A percentile compares a stretch with the other conserved stretches of the same genome.
Evolutionary conservation across 2,113 vertebrate species (phyloP).

Genomic region (Ia io): DNA sequence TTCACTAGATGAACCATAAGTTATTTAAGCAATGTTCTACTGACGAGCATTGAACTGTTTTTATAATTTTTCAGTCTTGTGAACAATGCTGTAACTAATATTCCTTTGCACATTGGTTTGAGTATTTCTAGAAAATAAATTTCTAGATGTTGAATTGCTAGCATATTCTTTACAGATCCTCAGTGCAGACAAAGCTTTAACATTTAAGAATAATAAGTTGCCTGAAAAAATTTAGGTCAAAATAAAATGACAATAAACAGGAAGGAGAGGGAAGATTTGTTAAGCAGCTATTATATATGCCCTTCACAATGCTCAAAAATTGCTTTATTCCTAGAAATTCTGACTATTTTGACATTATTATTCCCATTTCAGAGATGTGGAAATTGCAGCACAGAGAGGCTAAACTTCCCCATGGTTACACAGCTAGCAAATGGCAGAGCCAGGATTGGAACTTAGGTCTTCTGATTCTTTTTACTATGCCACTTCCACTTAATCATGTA

Average conservation of each 20-base stretch:
- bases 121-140: slow-evolving; percentile 25
- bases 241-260: not conserved
- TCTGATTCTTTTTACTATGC: not conserved
- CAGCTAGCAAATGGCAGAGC: not conserved
- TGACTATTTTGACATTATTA: not conserved
- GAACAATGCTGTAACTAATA: not conserved
- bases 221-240: not conserved
- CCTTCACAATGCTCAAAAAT: not conserved
- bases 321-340: not conserved
- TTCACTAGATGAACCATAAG: not conserved
- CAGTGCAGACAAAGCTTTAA: not conserved
- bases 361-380: not conserved
- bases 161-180: not conserved
- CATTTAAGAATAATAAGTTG: not conserved
- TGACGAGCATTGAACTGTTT: not conserved
- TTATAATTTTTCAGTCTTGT: not conserved
- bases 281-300: not conserved
- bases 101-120: not conserved
- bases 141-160: not conserved
- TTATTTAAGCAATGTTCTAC: not conserved
- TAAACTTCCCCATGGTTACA: not conserved
- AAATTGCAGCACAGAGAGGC: not conserved
- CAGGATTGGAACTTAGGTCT: not conserved
- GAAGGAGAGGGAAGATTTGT: not conserved
- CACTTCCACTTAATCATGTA: not conserved